Base-by-base conservation (phyloP, 2,888 invertebrate genomes). In the Flexamia atlantica region DNA sequence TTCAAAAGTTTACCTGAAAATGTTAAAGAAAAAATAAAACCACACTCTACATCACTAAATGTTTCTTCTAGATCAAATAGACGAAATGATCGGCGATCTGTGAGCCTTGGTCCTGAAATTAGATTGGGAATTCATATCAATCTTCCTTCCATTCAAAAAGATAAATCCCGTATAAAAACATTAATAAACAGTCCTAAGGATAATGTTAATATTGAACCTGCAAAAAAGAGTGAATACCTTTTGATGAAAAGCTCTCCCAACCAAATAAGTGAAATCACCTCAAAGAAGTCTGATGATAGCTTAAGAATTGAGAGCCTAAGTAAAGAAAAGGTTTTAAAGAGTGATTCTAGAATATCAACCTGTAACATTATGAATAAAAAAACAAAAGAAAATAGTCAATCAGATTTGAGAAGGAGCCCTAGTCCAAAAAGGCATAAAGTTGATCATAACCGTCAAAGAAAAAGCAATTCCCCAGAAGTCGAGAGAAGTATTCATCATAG, bases 41-140 rank as follows among this genome's bases (percentile, higher is more conserved):
- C 57, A 1, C 25, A 20, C 23, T 57, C 57, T 12, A 57, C 23
- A 57, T 25, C 23, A 23, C 14, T 20, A 2, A 7, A 57, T 23
- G 57, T 57, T 57, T 57, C 57, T 2, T 12, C 2, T 14, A 7
- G 12, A 57, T 9, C 2, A 12, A 57, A 14, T 23, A 57, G 57
- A 20, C 9, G 14, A 23, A 23, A 23, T 5, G 12, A 20, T 23
- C 57, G 57, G 12, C 57, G 57, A 5, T 57, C 57, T 57, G 57
- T 57, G 2, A 57, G 57, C 25, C 57, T 57, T 57, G 57, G 57
- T 20, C 57, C 57, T 12, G 57, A 57, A 57, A 25, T 57, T 5
- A 20, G 57, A 1, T 57, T 57, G 23, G 25, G 57, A 57, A 57
- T 25, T 23, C 20, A 57, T 12, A 25, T 14, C 57, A 23, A 23